These are phyloP conservation scores for Macrophya annulata DNA, from an alignment of 2,888 invertebrate genomes.

Conservation along the genomic window DNA sequence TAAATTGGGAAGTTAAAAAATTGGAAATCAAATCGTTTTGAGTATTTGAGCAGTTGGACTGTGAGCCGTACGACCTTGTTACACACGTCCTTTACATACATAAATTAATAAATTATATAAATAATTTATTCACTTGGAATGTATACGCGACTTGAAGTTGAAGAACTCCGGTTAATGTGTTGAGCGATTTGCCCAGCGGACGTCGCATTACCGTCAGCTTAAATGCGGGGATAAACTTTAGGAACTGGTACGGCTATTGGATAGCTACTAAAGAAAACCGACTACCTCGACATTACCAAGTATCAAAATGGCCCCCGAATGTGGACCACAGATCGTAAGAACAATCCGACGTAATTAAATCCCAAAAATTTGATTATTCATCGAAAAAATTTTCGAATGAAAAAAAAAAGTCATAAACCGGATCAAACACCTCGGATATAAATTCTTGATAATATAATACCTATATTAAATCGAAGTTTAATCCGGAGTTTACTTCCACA, in stretches of 20 bases:
- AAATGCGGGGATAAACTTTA: constrained; percentile 55
- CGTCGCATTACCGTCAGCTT: constrained; percentile 72
- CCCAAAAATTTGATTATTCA: background rate
- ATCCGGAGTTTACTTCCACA: constrained; percentile 46
- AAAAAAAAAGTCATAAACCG: background rate
- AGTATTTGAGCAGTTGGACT: background rate
- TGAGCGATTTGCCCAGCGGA: constrained; percentile 67
- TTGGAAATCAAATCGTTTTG: background rate
- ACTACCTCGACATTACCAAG: background rate
- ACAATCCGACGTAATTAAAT: background rate
- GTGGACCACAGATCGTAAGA: background rate
- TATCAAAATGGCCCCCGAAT: background rate
- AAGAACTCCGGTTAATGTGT: constrained; percentile 24
- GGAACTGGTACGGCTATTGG: background rate
- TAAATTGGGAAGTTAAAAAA: too few species aligned
- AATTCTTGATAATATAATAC: background rate
- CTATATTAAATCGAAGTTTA: background rate
- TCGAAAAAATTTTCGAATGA: background rate
- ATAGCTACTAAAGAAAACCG: background rate
- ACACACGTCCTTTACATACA: background rate
- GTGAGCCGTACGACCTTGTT: too few species aligned
- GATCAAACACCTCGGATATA: background rate
- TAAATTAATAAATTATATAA: background rate
- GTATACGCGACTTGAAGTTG: background rate
- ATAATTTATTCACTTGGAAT: too few species aligned